Evolutionary conservation across 2,797 vertebrate species (phyloP), one percentile per base, ranked within the genome.

Genomic region (Peromyscus aztecus): DNA sequence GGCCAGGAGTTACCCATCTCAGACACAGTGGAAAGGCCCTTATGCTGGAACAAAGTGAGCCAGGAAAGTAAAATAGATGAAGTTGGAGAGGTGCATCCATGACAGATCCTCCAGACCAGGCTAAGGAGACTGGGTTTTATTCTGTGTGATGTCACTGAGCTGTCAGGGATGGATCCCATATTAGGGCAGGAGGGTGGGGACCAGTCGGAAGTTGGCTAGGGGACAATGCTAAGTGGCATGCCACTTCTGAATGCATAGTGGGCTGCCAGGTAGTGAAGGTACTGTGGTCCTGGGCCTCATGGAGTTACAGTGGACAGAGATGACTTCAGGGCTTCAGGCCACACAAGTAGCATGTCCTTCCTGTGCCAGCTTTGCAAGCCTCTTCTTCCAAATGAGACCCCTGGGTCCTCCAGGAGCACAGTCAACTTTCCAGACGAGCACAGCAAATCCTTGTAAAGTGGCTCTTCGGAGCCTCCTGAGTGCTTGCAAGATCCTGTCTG

Each of bases 281-380:
- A 2, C 17, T 17, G 9, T 17, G 3, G 16, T 83, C 7, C 23
- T 27, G 13, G 9, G n/a, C 37, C 8, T 46, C 49, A 43, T 61
- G 46, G 6, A 5, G 3, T 83, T 37, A 40, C 1, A 1, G 19
- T 19, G 2, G 14, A 14, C 37, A 83, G 12, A 46, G 23, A 23
- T 87, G 57, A 69, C 21, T 17, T 4, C 1, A 40, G 31, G 29
- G 34, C 46, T 6, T 17, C 89, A n/a, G 12, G 63, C 21, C 31
- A 43, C 1, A 8, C 0, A 17, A 24, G 40, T 37, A 75, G 37
- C 37, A 10, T n/a, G 2, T 23, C 19, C 11, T 17, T 13, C 43
- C 43, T 61, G n/a, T 4, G 10, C 34, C 13, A 1, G 43, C 65
- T 83, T 57, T 2, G 16, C 52, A 24, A 88, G 17, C 43, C 55